A percentile compares a stretch with the other conserved stretches of the same genome.
These are phyloP conservation scores for Cryptoprocta ferox DNA, from an alignment of 2,797 vertebrate species.

Conservation along the genomic window DNA sequence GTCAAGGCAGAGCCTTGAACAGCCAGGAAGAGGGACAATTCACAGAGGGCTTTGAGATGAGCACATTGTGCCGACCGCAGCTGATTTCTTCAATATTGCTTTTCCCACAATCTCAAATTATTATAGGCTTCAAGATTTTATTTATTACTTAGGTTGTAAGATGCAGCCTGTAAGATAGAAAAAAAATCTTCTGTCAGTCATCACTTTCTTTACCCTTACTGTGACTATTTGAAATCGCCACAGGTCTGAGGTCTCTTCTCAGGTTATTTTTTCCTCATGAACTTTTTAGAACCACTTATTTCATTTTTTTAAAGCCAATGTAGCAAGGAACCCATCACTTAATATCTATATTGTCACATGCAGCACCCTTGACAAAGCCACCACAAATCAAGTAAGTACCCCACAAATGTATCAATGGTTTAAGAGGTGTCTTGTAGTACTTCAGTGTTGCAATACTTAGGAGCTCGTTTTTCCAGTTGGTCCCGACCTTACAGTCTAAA, in stretches of 20 bases:
- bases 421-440: background rate
- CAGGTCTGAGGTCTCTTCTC: slow-evolving; percentile 30
- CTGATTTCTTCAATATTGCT: background rate
- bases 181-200: background rate
- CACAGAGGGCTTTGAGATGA: slow-evolving; percentile 30
- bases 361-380: slow-evolving; percentile 10
- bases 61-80: background rate
- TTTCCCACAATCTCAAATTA: background rate
- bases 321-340: background rate
- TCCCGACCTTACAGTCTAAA: background rate
- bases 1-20: background rate
- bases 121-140: slow-evolving; percentile 52
- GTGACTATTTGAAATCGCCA: slow-evolving; percentile 69
- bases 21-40: background rate
- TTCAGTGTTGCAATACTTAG: background rate
- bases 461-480: background rate
- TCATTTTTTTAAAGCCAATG: slow-evolving; percentile 49
- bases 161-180: background rate
- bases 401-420: background rate
- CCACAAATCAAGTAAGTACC: background rate
- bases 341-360: background rate
- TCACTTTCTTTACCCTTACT: slow-evolving; percentile 38
- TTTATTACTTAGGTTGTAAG: slow-evolving; percentile 43
- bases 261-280: slow-evolving; percentile 19
- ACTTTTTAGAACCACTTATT: background rate